Conservation (phyloP, 2,797 vertebrate species). For the Semaprochilodus insignis region DNA sequence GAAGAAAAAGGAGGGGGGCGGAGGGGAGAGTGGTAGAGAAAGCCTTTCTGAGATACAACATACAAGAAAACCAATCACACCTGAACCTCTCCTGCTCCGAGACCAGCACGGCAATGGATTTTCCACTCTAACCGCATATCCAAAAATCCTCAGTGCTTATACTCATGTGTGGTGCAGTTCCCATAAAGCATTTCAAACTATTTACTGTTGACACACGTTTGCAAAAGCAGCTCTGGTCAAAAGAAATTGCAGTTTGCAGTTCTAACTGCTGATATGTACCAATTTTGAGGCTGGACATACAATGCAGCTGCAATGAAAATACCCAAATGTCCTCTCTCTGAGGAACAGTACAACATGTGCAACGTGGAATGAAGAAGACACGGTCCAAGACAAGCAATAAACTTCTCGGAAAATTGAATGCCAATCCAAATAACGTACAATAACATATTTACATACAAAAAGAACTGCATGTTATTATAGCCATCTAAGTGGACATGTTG, state of each 20-base stretch:
- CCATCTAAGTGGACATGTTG: too few species aligned
- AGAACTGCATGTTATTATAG: too few species aligned
- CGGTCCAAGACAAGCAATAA: not conserved
- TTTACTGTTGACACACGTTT: not conserved
- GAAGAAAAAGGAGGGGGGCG: not conserved
- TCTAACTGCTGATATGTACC: not conserved
- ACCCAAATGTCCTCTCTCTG: not conserved
- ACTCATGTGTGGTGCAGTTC: not conserved
- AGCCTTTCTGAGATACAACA: not conserved
- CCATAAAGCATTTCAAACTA: not conserved
- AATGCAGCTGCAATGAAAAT: not conserved
- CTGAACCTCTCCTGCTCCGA: not conserved
- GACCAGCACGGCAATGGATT: not conserved
- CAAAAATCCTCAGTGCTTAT: not conserved
- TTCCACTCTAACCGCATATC: not conserved
- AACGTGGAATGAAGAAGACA: not conserved
- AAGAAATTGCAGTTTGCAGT: not conserved
- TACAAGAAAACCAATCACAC: conserved; percentile 1
- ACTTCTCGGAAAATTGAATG: not conserved
- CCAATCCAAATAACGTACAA: too few species aligned
- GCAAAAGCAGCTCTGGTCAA: not conserved
- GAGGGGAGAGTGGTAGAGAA: not conserved
- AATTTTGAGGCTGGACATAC: not conserved
- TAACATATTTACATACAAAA: too few species aligned
- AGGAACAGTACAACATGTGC: not conserved